These are phyloP conservation scores for Cirrhinus molitorella DNA, from an alignment of 2,797 vertebrate genomes.

Conservation along the genomic window DNA sequence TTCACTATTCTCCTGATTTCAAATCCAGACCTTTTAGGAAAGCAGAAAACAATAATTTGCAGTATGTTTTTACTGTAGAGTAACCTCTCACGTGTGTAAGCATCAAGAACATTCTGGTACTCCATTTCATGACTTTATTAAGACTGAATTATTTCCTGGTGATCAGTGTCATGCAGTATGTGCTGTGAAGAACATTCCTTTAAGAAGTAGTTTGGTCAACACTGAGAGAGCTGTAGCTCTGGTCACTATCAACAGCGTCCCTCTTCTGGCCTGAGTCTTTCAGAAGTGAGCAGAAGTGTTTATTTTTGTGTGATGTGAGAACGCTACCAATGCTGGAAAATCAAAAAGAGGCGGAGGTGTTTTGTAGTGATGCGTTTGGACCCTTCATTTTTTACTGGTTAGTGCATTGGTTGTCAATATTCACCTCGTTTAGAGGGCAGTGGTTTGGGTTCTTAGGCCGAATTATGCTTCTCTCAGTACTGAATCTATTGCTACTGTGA, in stretches of 20 bases:
- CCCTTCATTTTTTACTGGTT: not conserved
- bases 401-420: not conserved
- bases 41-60: no score
- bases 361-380: not conserved
- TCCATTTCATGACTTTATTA: not conserved
- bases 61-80: not conserved
- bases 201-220: not conserved
- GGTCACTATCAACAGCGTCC: not conserved
- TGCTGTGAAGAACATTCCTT: not conserved
- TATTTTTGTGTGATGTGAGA: not conserved
- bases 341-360: not conserved
- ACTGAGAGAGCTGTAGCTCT: not conserved
- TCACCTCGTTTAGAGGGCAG: not conserved
- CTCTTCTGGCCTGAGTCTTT: not conserved
- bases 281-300: not conserved
- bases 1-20: not conserved
- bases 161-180: not conserved
- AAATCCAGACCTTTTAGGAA: not conserved
- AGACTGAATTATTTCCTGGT: not conserved
- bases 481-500: not conserved
- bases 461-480: not conserved
- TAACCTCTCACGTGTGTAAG: not conserved
- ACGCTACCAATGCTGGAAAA: not conserved
- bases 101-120: not conserved
- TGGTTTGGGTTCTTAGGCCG: not conserved